Percentiles rank a stretch among this genome's conserved stretches.
These are phyloP conservation scores for Tetramorium bicarinatum DNA, from an alignment of 2,888 invertebrate genomes.

Conservation along the genomic window DNA sequence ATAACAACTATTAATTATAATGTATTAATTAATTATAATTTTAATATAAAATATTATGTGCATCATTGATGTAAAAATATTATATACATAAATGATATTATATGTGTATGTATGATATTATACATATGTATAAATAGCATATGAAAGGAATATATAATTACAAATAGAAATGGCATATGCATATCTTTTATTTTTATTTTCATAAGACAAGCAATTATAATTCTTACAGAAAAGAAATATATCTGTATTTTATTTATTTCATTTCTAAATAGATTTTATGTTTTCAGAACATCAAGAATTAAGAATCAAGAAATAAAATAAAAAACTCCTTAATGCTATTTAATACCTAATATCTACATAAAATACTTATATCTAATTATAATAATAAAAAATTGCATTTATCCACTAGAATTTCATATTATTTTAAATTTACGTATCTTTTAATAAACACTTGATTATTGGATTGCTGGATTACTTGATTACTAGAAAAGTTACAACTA, in stretches of 20 bases:
- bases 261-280: not conserved
- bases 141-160: constrained; percentile 5
- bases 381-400: too few relatives aligned
- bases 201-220: not conserved
- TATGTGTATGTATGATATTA: too few relatives aligned
- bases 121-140: not conserved
- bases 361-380: too few relatives aligned
- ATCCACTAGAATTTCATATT: too few relatives aligned
- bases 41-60: not conserved
- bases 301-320: not conserved
- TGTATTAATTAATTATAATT: not conserved
- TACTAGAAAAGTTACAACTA: too few relatives aligned
- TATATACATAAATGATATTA: not conserved
- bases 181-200: not conserved
- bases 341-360: not conserved
- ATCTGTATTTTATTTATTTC: not conserved
- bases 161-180: not conserved
- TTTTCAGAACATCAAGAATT: not conserved
- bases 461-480: too few relatives aligned
- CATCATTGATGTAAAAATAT: not conserved
- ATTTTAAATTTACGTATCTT: too few relatives aligned
- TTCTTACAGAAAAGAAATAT: not conserved
- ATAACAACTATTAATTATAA: not conserved
- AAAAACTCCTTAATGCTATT: too few relatives aligned
- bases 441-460: too few relatives aligned